A percentile compares a stretch with the other conserved stretches of the same genome.
Evolutionary conservation across 2,797 vertebrate species (phyloP).

Genomic region (Anguilla marmorata): DNA sequence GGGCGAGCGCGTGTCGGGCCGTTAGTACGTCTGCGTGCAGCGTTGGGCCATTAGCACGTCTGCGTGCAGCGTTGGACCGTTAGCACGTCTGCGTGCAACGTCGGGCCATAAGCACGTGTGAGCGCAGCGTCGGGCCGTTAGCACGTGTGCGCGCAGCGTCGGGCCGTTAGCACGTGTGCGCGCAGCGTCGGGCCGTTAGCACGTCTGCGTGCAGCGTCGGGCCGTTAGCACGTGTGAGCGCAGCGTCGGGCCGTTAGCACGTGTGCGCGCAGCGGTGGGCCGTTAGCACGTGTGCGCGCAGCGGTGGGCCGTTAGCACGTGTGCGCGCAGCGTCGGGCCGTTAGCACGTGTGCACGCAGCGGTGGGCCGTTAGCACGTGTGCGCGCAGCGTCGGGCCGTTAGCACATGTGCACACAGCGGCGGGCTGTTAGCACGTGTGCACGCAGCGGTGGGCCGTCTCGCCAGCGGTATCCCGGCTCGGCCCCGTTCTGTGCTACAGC

Average conservation of each 20-base stretch:
- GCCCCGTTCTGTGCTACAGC: slow-evolving; percentile 21
- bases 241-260: neutral
- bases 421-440: neutral
- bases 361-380: neutral
- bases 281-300: neutral
- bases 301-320: no score
- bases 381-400: neutral
- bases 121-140: neutral
- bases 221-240: neutral
- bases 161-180: neutral
- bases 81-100: no score
- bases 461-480: slow-evolving; percentile 4
- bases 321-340: neutral
- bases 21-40: no score
- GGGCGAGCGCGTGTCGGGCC: neutral
- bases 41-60: neutral
- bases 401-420: neutral
- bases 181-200: neutral
- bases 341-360: neutral
- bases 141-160: no score
- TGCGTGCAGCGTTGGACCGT: neutral
- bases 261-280: neutral
- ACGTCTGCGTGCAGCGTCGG: no score
- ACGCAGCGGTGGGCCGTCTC: neutral
- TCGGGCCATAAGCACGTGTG: neutral